Percentiles rank a stretch among this genome's conserved stretches.
Evolutionary conservation across 2,113 vertebrate genomes (phyloP).

Genomic region (Piaya cayana): DNA sequence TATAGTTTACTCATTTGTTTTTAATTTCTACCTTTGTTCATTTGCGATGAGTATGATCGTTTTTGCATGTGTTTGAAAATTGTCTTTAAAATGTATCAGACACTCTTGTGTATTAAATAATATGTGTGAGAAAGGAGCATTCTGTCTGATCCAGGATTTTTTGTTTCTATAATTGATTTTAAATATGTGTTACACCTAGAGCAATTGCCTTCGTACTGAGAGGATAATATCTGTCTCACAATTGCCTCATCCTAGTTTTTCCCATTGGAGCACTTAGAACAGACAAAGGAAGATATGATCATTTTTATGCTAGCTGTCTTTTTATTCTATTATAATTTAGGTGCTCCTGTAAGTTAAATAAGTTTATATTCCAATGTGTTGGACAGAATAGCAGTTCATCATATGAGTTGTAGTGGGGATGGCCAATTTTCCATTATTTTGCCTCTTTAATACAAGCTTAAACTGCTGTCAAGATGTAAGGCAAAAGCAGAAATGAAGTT

Average conservation of each 20-base stretch:
- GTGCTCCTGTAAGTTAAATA: neutral
- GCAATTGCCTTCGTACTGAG: neutral
- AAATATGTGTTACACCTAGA: neutral
- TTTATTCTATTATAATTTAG: neutral
- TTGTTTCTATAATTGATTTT: slow-evolving; percentile 15
- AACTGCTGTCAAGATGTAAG: neutral
- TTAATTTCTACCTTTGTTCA: neutral
- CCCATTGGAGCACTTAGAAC: neutral
- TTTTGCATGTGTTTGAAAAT: slow-evolving; percentile 1
- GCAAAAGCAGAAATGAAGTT: neutral
- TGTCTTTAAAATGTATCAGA: neutral
- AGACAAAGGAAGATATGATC: neutral
- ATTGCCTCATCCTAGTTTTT: neutral
- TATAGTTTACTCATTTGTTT: neutral
- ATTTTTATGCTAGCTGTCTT: neutral
- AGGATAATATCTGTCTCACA: neutral
- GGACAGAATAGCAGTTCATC: neutral
- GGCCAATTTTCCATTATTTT: slow-evolving; percentile 1
- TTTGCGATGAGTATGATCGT: neutral
- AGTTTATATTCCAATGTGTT: neutral
- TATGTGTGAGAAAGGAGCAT: neutral
- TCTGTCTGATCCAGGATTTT: neutral
- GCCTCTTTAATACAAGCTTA: neutral
- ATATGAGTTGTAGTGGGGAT: neutral
- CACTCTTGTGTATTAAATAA: neutral